Conservation (phyloP, 92 coral and sea anemone genomes). For the Phenganax marumi region DNA sequence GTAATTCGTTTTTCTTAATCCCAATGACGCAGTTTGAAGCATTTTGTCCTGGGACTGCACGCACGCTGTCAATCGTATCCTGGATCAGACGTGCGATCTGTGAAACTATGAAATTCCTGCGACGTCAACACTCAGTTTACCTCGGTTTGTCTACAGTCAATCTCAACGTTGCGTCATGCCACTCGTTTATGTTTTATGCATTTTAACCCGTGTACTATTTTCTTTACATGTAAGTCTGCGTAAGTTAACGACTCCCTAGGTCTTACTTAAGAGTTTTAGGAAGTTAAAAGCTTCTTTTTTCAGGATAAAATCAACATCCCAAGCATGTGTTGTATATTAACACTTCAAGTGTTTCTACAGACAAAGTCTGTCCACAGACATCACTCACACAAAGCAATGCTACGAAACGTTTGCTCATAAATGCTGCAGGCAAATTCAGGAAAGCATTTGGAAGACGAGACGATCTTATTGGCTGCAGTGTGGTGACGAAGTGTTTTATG, state of each 20-base stretch:
- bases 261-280: background rate
- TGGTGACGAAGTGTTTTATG: too few relatives aligned
- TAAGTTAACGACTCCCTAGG: background rate
- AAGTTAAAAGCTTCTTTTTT: background rate
- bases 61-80: too few relatives aligned
- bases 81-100: too few relatives aligned
- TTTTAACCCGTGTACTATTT: background rate
- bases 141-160: background rate
- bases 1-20: background rate
- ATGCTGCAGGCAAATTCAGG: background rate
- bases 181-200: background rate
- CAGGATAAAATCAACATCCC: background rate
- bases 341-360: background rate
- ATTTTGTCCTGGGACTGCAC: too few relatives aligned
- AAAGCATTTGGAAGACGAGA: too few relatives aligned
- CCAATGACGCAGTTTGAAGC: too few relatives aligned
- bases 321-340: background rate
- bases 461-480: too few relatives aligned
- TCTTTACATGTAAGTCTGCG: background rate
- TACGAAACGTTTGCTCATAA: background rate
- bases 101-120: background rate
- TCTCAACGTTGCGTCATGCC: too few relatives aligned
- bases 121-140: conserved; percentile 10
- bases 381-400: too few relatives aligned
- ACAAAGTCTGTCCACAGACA: conserved; percentile 1